Conservation (phyloP, 2,113 vertebrate species). For the Ranitomeya imitator region DNA sequence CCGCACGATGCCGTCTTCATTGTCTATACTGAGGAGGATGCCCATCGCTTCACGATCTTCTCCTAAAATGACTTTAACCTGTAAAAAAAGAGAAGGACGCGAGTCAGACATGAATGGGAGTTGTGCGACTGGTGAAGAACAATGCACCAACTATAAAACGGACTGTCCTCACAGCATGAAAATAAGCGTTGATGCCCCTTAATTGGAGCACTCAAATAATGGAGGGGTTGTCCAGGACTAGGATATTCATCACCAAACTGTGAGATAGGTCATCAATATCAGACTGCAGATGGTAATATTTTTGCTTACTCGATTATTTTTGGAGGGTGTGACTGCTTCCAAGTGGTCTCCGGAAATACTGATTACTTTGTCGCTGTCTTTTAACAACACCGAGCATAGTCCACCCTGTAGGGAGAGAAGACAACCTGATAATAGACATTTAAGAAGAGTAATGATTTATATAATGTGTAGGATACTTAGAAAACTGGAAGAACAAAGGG, state of each 20-base stretch:
- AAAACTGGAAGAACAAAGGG: too few relatives aligned
- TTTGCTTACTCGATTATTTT: constrained; percentile 87
- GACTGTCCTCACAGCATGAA: too few relatives aligned
- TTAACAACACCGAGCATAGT: constrained; percentile 90
- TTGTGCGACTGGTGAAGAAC: too few relatives aligned
- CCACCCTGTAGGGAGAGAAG: constrained; percentile 73
- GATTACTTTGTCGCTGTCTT: constrained; percentile 90
- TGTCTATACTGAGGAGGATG: constrained; percentile 87
- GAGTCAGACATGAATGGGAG: background rate
- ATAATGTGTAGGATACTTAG: too few relatives aligned
- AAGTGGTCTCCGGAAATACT: constrained; percentile 92
- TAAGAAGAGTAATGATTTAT: background rate
- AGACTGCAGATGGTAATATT: background rate
- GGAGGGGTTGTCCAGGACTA: too few relatives aligned
- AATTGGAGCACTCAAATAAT: too few relatives aligned
- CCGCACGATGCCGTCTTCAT: constrained; percentile 90
- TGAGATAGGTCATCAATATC: too few relatives aligned
- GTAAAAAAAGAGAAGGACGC: constrained; percentile 16
- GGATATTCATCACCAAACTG: too few relatives aligned
- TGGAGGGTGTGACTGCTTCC: constrained; percentile 90
- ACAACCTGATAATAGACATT: background rate
- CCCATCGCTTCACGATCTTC: constrained; percentile 91
- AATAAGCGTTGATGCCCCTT: too few relatives aligned
- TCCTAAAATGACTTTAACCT: constrained; percentile 93
- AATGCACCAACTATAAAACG: too few relatives aligned